A percentile compares a stretch with the other conserved stretches of the same genome.
Evolutionary conservation across 2,113 vertebrate genomes (phyloP).

Genomic region (Hemiscyllium ocellatum): DNA sequence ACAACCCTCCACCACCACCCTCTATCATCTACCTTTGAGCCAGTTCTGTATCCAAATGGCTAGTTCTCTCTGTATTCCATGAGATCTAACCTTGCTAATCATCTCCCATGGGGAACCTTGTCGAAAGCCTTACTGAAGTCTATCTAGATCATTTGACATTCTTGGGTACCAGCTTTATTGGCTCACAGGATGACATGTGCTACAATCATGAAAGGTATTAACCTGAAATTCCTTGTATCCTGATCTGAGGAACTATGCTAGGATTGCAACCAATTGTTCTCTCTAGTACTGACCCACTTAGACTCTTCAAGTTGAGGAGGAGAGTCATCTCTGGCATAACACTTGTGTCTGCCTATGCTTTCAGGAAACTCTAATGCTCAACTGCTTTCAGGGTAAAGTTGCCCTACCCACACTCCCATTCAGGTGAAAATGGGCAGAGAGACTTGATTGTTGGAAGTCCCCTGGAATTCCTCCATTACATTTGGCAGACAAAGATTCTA

Average conservation of each 20-base stretch:
- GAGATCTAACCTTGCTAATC: too few species aligned
- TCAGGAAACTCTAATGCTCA: neutral
- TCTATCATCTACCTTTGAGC: too few species aligned
- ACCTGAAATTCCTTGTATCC: neutral
- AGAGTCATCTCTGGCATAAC: neutral
- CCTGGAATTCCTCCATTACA: neutral
- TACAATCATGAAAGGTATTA: neutral
- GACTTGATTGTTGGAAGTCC: neutral
- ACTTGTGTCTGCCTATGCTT: neutral
- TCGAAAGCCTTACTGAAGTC: too few species aligned
- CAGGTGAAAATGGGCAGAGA: neutral
- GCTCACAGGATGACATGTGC: neutral
- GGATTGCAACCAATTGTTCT: neutral
- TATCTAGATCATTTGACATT: neutral
- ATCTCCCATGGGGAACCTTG: too few species aligned
- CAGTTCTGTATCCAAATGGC: too few species aligned
- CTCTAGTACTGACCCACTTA: neutral
- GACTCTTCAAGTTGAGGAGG: neutral
- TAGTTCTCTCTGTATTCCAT: too few species aligned
- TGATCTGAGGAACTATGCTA: neutral
- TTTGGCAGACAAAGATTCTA: neutral
- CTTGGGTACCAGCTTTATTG: neutral
- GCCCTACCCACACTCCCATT: neutral
- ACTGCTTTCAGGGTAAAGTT: neutral
- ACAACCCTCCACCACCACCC: too few species aligned